phyloP scores from a whole-genome alignment of 2,113 vertebrate species.

The Tupaia tana region DNA sequence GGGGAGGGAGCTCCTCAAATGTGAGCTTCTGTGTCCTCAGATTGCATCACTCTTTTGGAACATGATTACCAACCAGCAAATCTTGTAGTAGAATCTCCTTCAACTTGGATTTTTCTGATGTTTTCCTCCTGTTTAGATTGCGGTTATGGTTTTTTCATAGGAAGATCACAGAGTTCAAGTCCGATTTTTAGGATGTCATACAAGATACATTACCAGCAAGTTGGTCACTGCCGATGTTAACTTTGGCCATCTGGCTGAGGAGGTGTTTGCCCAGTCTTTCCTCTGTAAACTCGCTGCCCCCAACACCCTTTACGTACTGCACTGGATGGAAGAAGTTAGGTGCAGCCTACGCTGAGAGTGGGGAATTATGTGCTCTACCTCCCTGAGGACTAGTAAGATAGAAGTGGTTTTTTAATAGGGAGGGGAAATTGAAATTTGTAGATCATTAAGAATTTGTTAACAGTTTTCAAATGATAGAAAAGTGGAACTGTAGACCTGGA shows the following conservation, averaged over 20 bases:
- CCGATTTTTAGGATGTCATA: background rate
- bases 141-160: background rate
- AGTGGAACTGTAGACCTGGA: constrained; percentile 2
- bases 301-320: background rate
- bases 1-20: background rate
- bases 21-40: background rate
- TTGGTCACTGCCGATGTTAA: background rate
- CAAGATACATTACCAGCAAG: background rate
- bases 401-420: background rate
- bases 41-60: background rate
- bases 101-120: background rate
- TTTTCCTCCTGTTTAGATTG: constrained; percentile 35
- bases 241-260: background rate
- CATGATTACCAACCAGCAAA: background rate
- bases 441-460: constrained; percentile 38
- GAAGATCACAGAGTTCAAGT: background rate
- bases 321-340: background rate
- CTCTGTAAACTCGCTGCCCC: background rate
- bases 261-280: background rate
- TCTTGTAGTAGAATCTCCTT: background rate
- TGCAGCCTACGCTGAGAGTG: background rate
- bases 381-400: background rate
- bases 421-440: constrained; percentile 39
- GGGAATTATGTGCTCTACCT: background rate
- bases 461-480: constrained; percentile 16